phyloP scores from a whole-genome alignment of 2,888 invertebrate species.

The Drosophila aldrichi region DNA sequence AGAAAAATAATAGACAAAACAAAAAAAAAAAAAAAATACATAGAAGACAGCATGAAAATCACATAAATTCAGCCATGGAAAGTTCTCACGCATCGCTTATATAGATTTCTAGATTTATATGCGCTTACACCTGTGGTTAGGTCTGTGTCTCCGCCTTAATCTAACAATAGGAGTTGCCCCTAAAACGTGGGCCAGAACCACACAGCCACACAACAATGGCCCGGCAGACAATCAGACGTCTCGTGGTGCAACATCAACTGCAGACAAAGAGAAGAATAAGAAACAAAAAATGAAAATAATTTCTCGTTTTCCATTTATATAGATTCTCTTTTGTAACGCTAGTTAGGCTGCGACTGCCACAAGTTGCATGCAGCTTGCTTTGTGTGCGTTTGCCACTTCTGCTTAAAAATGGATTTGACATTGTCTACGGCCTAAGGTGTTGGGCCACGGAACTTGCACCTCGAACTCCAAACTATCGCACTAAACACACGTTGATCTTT shows the following conservation, averaged over 20 bases:
- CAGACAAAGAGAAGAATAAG: constrained; percentile 46
- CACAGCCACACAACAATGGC: constrained; percentile 54
- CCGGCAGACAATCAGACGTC: constrained; percentile 61
- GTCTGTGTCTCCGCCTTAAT: constrained; percentile 32
- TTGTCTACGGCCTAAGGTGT: constrained; percentile 66
- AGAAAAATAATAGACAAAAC: constrained; percentile 3
- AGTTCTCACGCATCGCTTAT: constrained; percentile 72
- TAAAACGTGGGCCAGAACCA: constrained; percentile 59
- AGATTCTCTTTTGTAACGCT: constrained; percentile 47
- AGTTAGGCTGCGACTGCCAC: constrained; percentile 26
- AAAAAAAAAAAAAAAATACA: too few species aligned
- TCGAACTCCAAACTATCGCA: constrained; percentile 55
- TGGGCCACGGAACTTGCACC: constrained; percentile 58
- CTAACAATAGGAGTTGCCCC: constrained; percentile 64
- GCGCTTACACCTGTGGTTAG: constrained; percentile 68
- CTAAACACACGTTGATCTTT: constrained; percentile 74
- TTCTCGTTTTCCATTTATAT: constrained; percentile 62
- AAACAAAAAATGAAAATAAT: constrained; percentile 50
- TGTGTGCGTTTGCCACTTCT: constrained; percentile 54
- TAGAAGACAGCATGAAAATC: constrained; percentile 32
- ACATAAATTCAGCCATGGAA: constrained; percentile 59
- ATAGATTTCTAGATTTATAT: constrained; percentile 42
- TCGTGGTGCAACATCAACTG: constrained; percentile 59
- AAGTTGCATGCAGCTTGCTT: constrained; percentile 28
- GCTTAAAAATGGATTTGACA: constrained; percentile 74